Evolutionary conservation across 2,888 invertebrate genomes (phyloP).

Genomic region (Hirtodrosophila confusa): DNA sequence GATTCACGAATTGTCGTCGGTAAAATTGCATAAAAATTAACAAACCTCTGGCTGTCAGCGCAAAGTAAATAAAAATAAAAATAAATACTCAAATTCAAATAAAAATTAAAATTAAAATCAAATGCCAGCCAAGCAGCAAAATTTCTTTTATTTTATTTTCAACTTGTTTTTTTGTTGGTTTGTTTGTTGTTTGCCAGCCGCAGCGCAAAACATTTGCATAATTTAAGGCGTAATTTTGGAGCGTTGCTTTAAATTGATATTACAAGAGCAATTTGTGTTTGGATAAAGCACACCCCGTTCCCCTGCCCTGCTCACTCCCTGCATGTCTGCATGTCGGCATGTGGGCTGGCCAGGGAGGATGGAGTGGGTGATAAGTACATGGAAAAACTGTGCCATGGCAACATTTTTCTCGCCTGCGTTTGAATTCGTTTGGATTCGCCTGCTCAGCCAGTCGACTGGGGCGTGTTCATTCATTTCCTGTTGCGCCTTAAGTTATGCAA

Average conservation of each 20-base stretch:
- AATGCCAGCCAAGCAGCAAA: constrained; percentile 19
- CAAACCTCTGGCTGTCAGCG: too few species aligned
- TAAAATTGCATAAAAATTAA: constrained; percentile 6
- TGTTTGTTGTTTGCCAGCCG: constrained; percentile 29
- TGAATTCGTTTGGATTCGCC: constrained; percentile 49
- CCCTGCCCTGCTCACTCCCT: background rate
- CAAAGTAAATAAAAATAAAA: constrained; percentile 8
- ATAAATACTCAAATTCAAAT: constrained; percentile 5
- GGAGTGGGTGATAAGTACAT: constrained; percentile 51
- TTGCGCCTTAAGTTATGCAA: constrained; percentile 73
- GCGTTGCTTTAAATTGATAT: constrained; percentile 71
- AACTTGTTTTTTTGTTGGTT: constrained; percentile 5
- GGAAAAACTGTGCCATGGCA: constrained; percentile 70
- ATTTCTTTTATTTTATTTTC: constrained; percentile 16
- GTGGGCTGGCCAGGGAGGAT: constrained; percentile 6
- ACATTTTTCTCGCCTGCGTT: constrained; percentile 48
- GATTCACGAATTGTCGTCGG: constrained; percentile 4
- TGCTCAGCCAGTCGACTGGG: constrained; percentile 44
- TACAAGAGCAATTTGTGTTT: constrained; percentile 69
- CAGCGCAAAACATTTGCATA: constrained; percentile 69
- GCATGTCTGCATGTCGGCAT: background rate
- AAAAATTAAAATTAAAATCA: constrained; percentile 38
- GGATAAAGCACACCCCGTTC: constrained; percentile 14
- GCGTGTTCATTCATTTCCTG: constrained; percentile 70
- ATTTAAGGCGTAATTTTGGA: constrained; percentile 70